A percentile compares a stretch with the other conserved stretches of the same genome.
phyloP scores from a whole-genome alignment of 2,113 vertebrate species.

The Corythaixoides concolor region DNA sequence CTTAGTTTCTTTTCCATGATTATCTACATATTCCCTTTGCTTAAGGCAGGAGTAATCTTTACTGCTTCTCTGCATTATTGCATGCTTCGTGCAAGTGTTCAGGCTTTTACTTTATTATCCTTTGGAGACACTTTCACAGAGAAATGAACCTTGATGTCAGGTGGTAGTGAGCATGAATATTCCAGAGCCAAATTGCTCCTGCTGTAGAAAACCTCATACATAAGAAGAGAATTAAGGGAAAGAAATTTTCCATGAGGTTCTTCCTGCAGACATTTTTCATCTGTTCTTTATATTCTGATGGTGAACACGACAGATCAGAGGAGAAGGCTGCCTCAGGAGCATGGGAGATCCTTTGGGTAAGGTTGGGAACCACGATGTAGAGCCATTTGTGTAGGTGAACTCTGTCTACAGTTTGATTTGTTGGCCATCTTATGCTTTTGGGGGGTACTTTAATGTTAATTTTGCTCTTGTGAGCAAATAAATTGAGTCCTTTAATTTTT shows the following conservation, averaged over 20 bases:
- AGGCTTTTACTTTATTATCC: constrained; percentile 44
- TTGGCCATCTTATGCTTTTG: background rate
- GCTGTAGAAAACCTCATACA: background rate
- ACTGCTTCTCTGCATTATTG: background rate
- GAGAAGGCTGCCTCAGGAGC: background rate
- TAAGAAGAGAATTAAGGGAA: background rate
- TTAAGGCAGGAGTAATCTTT: background rate
- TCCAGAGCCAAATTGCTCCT: constrained; percentile 3
- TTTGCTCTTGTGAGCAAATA: background rate
- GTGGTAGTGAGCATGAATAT: constrained; percentile 45
- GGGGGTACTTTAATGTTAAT: background rate
- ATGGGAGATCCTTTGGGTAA: background rate
- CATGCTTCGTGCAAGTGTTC: constrained; percentile 19
- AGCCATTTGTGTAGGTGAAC: background rate
- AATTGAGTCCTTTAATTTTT: background rate
- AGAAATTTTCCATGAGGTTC: background rate
- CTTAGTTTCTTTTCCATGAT: background rate
- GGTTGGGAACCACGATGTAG: rapidly evolving
- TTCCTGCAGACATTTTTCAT: background rate
- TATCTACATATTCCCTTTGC: background rate
- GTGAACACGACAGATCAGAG: background rate
- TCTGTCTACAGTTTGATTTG: background rate
- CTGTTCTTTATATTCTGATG: background rate
- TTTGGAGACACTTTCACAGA: constrained; percentile 39
- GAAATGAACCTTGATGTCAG: constrained; percentile 54